Conservation (phyloP, 1,140 invertebrate genomes). For the Aphaenogaster ashmeadi region DNA sequence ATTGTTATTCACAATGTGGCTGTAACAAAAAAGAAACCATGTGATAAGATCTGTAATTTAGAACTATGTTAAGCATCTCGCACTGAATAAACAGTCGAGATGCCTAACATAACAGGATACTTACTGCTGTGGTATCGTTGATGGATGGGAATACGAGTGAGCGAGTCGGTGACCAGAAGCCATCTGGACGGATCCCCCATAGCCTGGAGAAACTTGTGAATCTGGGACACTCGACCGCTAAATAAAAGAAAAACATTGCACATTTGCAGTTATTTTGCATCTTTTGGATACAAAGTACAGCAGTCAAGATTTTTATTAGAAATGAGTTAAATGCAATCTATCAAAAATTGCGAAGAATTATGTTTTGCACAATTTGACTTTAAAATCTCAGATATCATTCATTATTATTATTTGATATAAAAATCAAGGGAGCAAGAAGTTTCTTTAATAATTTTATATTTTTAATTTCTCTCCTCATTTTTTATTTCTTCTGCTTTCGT, state of each 20-base stretch:
- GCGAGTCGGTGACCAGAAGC: constrained; percentile 85
- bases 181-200: constrained; percentile 87
- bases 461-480: background rate
- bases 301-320: background rate
- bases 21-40: constrained; percentile 69
- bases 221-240: constrained; percentile 91
- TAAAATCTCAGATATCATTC: background rate
- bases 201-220: constrained; percentile 91
- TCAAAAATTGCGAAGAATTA: constrained; percentile 10
- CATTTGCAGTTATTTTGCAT: constrained; percentile 16
- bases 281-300: background rate
- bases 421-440: background rate
- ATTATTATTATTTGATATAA: background rate
- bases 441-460: constrained; percentile 2
- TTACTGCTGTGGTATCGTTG: constrained; percentile 86
- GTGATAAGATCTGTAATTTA: background rate
- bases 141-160: constrained; percentile 85
- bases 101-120: constrained; percentile 49
- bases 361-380: background rate
- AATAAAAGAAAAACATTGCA: constrained; percentile 45
- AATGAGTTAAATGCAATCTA: background rate
- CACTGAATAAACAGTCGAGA: background rate
- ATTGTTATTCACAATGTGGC: constrained; percentile 84
- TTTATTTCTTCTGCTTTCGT: background rate
- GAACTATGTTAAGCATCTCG: background rate